These are phyloP conservation scores for Leptinotarsa haldemani DNA, from an alignment of 2,888 invertebrate genomes.

Conservation along the genomic window DNA sequence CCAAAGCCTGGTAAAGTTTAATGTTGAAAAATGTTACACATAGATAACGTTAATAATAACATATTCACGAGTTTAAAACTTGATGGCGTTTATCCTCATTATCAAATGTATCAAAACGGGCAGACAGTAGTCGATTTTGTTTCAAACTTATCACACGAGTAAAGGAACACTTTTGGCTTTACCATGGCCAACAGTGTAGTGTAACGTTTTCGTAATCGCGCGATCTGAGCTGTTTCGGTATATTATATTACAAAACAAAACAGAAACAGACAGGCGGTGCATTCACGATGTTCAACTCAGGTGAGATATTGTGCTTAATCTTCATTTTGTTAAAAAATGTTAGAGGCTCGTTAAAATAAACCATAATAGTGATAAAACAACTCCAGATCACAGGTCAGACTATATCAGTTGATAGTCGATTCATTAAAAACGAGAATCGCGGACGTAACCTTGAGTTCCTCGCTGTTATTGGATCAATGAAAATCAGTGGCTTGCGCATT, in stretches of 20 bases:
- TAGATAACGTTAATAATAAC: not conserved
- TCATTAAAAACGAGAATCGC: too few relatives aligned
- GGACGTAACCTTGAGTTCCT: too few relatives aligned
- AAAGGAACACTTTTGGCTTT: not conserved
- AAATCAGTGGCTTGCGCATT: too few relatives aligned
- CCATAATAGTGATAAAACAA: too few relatives aligned
- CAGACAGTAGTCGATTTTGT: not conserved
- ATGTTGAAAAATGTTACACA: not conserved
- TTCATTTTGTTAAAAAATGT: not conserved
- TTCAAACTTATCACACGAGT: not conserved
- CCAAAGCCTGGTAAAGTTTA: not conserved
- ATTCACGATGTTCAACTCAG: constrained; percentile 7
- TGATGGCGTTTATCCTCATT: too few relatives aligned
- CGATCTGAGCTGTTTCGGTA: not conserved
- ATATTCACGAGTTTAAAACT: too few relatives aligned
- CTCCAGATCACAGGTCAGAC: too few relatives aligned
- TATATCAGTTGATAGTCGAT: too few relatives aligned
- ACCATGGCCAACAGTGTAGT: not conserved
- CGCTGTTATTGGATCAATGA: too few relatives aligned
- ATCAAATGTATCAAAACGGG: too few relatives aligned
- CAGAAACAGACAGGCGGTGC: not conserved
- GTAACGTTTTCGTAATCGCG: not conserved
- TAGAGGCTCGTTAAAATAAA: too few relatives aligned
- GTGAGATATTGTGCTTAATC: not conserved
- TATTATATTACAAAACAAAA: not conserved